Percentiles rank a stretch among this genome's conserved stretches.
Conservation (phyloP, 2,888 invertebrate genomes). For the Holacanthella duospinosa region DNA sequence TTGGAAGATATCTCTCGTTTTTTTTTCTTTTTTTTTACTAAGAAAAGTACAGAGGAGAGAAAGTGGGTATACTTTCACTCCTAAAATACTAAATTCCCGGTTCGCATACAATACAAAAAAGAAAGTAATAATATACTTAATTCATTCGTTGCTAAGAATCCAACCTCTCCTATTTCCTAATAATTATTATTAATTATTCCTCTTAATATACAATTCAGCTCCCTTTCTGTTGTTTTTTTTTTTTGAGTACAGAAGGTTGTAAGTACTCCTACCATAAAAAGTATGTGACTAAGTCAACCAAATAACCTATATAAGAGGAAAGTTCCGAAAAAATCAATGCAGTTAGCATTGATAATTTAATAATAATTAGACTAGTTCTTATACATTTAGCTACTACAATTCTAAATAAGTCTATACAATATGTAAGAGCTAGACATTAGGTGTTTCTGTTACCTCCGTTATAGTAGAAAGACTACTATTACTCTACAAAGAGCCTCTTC, state of each 20-base stretch:
- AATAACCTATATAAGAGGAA: conserved; percentile 13
- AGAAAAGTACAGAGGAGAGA: too few species aligned
- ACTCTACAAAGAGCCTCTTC: too few species aligned
- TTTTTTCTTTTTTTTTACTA: too few species aligned
- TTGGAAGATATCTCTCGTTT: too few species aligned
- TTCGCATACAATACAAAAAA: neutral
- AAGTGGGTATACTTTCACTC: too few species aligned
- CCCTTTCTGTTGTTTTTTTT: too few species aligned
- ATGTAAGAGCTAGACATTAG: neutral
- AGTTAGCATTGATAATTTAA: neutral
- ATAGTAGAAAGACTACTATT: too few species aligned
- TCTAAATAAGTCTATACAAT: neutral
- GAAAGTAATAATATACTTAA: neutral
- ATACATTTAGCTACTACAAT: neutral
- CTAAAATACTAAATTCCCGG: too few species aligned
- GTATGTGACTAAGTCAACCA: conserved; percentile 35
- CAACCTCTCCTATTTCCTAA: too few species aligned
- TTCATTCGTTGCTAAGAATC: neutral
- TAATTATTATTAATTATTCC: neutral
- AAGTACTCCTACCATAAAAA: conserved; percentile 10
- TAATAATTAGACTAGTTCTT: conserved; percentile 1
- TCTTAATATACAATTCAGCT: neutral
- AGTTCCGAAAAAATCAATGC: neutral
- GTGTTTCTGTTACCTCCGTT: neutral
- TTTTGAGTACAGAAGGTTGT: neutral